A percentile compares a stretch with the other conserved stretches of the same genome.
These are phyloP conservation scores for Rhinolophus ferrumequinum DNA, from an alignment of 2,113 vertebrate genomes.

Conservation along the genomic window DNA sequence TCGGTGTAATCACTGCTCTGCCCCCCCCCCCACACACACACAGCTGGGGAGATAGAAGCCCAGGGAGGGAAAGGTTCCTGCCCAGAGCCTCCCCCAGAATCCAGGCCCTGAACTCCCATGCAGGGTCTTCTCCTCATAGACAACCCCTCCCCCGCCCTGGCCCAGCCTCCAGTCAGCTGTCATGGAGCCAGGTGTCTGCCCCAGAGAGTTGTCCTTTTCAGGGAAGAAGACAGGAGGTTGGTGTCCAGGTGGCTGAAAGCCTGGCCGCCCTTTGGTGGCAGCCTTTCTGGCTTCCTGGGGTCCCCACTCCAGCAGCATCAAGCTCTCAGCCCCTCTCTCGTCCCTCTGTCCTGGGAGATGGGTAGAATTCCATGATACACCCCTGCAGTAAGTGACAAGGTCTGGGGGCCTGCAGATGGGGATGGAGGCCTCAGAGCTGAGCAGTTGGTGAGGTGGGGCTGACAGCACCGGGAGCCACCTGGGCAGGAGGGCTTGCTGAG, in stretches of 20 bases:
- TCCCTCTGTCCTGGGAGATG: neutral
- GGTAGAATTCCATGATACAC: neutral
- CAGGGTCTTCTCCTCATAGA: neutral
- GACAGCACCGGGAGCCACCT: neutral
- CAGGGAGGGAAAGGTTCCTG: neutral
- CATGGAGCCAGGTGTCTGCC: neutral
- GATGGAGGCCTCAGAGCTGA: neutral
- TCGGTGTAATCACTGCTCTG: fast-evolving
- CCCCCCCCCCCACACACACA: no score
- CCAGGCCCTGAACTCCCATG: neutral
- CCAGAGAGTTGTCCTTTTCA: neutral
- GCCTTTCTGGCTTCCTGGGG: neutral
- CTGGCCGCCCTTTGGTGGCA: neutral
- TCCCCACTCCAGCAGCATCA: neutral
- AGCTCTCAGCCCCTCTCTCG: neutral
- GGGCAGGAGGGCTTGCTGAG: fast-evolving
- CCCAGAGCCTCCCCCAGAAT: neutral
- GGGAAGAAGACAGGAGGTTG: neutral
- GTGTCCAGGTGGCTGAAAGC: neutral
- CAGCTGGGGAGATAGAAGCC: neutral
- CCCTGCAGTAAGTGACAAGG: neutral
- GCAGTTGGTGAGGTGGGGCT: fast-evolving
- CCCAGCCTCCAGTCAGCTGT: neutral
- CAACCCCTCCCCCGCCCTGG: neutral
- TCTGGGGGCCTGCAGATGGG: neutral